phyloP scores from a whole-genome alignment of 2,888 invertebrate genomes.

The Nyleta sp. region DNA sequence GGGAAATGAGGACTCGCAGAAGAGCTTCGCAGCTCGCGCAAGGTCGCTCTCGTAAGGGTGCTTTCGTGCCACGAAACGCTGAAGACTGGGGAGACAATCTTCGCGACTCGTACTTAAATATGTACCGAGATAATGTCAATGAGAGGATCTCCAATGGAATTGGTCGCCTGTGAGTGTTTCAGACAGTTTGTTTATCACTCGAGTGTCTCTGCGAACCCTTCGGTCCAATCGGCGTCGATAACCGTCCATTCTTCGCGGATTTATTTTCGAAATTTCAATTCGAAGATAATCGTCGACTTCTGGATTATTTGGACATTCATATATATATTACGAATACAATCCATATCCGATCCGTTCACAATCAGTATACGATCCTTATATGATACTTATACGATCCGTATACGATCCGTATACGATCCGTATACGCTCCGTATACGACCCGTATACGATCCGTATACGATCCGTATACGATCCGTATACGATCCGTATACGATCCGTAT shows the following conservation, averaged over 20 bases:
- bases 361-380: no score
- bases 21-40: conserved; percentile 68
- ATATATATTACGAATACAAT: no score
- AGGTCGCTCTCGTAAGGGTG: conserved; percentile 63
- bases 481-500: no score
- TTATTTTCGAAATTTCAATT: conserved; percentile 47
- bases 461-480: no score
- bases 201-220: conserved; percentile 67
- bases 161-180: conserved; percentile 78
- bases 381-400: no score
- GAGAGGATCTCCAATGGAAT: conserved; percentile 74
- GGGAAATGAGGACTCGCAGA: conserved; percentile 79
- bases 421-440: no score
- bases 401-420: no score
- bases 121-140: conserved; percentile 80
- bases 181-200: conserved; percentile 80
- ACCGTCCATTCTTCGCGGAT: conserved; percentile 34
- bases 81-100: conserved; percentile 71
- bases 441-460: no score
- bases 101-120: conserved; percentile 80
- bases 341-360: no score
- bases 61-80: conserved; percentile 59
- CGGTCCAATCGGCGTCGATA: conserved; percentile 57
- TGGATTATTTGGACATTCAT: conserved; percentile 35
- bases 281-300: conserved; percentile 12